A percentile compares a stretch with the other conserved stretches of the same genome.
Conservation (phyloP, 2,888 invertebrate species). For the Catocala nupta region DNA sequence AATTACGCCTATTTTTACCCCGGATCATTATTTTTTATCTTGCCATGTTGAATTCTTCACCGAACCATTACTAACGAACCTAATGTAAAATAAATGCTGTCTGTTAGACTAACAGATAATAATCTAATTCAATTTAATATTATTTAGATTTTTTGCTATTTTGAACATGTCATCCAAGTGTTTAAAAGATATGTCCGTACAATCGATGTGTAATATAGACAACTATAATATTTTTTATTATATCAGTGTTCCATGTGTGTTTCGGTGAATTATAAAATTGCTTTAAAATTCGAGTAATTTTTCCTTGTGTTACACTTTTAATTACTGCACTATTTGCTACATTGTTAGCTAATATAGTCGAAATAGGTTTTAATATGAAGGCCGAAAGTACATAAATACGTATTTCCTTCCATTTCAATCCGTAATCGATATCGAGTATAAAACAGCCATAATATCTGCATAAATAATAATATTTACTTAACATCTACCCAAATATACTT, state of each 20-base stretch:
- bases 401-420: slow-evolving; percentile 32
- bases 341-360: background rate
- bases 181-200: slow-evolving; percentile 1
- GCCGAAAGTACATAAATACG: slow-evolving; percentile 4
- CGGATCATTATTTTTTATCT: slow-evolving; percentile 33
- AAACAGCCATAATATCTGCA: no score
- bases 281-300: no score
- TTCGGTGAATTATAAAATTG: no score
- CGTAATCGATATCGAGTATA: no score
- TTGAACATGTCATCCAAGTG: slow-evolving; percentile 15
- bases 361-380: background rate
- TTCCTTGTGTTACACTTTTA: background rate
- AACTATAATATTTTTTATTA: background rate
- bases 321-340: background rate
- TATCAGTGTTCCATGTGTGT: no score
- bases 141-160: slow-evolving; percentile 1
- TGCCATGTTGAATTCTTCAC: slow-evolving; percentile 26
- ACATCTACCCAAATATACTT: no score
- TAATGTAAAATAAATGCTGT: slow-evolving; percentile 26
- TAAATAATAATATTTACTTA: no score
- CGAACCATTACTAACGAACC: slow-evolving; percentile 37
- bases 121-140: slow-evolving; percentile 13
- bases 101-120: slow-evolving; percentile 15
- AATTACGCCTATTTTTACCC: slow-evolving; percentile 21
- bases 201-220: background rate